A percentile compares a stretch with the other conserved stretches of the same genome.
phyloP scores from a whole-genome alignment of 2,113 vertebrate species.

The Takifugu flavidus region DNA sequence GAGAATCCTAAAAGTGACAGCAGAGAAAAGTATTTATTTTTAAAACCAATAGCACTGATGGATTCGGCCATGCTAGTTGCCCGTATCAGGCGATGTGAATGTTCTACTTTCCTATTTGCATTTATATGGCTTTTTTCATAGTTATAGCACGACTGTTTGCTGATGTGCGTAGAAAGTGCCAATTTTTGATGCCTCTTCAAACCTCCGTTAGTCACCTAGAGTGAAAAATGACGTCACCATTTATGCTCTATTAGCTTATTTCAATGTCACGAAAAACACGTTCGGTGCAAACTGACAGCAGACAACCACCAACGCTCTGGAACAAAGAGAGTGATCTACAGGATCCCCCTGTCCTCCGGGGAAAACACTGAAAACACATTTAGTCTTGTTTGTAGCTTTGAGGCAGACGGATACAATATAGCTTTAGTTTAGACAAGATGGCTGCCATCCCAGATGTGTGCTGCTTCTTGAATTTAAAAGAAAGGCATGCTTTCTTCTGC shows the following conservation, averaged over 20 bases:
- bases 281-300: background rate
- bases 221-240: conserved; percentile 13
- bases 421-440: conserved; percentile 18
- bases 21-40: no score
- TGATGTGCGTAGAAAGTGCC: no score
- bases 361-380: conserved; percentile 10
- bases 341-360: conserved; percentile 8
- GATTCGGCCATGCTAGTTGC: no score
- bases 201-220: conserved; percentile 12
- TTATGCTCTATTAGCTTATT: conserved; percentile 22
- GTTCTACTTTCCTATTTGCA: no score
- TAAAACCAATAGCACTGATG: no score
- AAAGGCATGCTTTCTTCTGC: conserved; percentile 52
- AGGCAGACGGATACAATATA: conserved; percentile 22
- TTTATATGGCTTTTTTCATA: no score
- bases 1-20: no score
- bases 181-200: no score
- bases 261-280: conserved; percentile 5
- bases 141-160: no score
- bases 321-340: no score
- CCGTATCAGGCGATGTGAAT: no score
- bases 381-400: conserved; percentile 22
- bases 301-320: background rate
- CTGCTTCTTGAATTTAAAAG: conserved; percentile 40
- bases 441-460: conserved; percentile 32